Conservation (phyloP, 2,888 invertebrate genomes). For the Amphipyra tragopoginis region DNA sequence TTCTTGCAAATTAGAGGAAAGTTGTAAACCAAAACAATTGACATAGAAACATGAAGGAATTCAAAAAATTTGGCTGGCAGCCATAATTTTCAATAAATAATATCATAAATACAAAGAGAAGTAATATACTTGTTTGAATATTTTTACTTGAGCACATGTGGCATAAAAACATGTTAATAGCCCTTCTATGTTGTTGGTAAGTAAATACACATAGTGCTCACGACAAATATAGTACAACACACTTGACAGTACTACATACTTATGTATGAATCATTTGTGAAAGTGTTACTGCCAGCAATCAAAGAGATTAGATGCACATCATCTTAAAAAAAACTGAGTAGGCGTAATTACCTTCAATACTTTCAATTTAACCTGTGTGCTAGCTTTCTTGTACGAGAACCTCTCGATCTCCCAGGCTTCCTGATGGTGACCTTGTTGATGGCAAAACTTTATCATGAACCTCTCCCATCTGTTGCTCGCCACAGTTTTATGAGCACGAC, state of each 20-base stretch:
- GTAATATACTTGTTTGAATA: slow-evolving; percentile 9
- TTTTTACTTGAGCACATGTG: slow-evolving; percentile 25
- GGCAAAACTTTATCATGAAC: slow-evolving; percentile 96
- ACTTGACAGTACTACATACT: slow-evolving; percentile 39
- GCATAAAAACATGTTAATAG: slow-evolving; percentile 19
- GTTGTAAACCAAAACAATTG: slow-evolving; percentile 43
- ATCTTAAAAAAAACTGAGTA: slow-evolving; percentile 59
- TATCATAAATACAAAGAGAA: slow-evolving; percentile 22
- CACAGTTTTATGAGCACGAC: slow-evolving; percentile 95
- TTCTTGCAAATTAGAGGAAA: neutral
- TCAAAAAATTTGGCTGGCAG: slow-evolving; percentile 47
- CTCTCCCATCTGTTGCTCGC: slow-evolving; percentile 97
- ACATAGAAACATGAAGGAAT: slow-evolving; percentile 40
- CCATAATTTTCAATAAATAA: slow-evolving; percentile 49
- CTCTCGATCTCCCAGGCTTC: slow-evolving; percentile 99
- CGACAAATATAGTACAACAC: slow-evolving; percentile 20
- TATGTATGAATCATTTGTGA: slow-evolving; percentile 56
- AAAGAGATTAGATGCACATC: slow-evolving; percentile 52
- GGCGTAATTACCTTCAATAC: slow-evolving; percentile 94
- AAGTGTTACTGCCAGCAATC: slow-evolving; percentile 47
- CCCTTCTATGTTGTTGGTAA: slow-evolving; percentile 12
- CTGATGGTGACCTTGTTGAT: slow-evolving; percentile 94
- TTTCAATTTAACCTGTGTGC: slow-evolving; percentile 96
- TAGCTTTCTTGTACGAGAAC: slow-evolving; percentile 98
- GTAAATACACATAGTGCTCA: slow-evolving; percentile 31